These are phyloP conservation scores for Drosophila mettleri DNA, from an alignment of 2,888 invertebrate genomes.

Conservation along the genomic window DNA sequence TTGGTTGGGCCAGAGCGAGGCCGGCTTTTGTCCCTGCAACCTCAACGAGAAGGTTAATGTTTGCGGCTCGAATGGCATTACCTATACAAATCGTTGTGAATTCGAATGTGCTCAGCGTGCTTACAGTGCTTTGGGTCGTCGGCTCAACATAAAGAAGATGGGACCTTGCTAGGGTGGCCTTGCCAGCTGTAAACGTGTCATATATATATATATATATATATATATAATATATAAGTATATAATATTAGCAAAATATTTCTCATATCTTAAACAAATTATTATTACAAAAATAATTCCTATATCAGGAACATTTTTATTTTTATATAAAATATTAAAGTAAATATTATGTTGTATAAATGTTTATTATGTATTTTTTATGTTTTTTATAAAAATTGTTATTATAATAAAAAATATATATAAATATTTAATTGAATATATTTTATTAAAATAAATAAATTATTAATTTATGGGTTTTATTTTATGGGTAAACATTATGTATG, in stretches of 20 bases:
- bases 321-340: too few relatives aligned
- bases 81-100: slow-evolving; percentile 97
- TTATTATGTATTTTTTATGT: too few relatives aligned
- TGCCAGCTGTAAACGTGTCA: background rate
- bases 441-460: too few relatives aligned
- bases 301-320: too few relatives aligned
- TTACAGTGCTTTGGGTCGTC: slow-evolving; percentile 74
- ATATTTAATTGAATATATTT: too few relatives aligned
- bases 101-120: slow-evolving; percentile 92
- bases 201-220: background rate
- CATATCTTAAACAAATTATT: background rate
- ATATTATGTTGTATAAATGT: too few relatives aligned
- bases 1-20: slow-evolving; percentile 60
- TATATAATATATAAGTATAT: background rate
- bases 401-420: too few relatives aligned
- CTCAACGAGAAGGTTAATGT: slow-evolving; percentile 92
- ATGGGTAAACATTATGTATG: too few relatives aligned
- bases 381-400: too few relatives aligned
- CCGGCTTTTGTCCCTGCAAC: slow-evolving; percentile 91
- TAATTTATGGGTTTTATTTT: too few relatives aligned
- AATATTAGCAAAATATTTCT: background rate
- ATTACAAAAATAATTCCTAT: too few relatives aligned
- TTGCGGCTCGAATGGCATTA: slow-evolving; percentile 95
- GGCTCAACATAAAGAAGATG: slow-evolving; percentile 61
- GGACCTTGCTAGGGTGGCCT: slow-evolving; percentile 64